Evolutionary conservation across 2,113 vertebrate species (phyloP).

Genomic region (Climacteris rufus): DNA sequence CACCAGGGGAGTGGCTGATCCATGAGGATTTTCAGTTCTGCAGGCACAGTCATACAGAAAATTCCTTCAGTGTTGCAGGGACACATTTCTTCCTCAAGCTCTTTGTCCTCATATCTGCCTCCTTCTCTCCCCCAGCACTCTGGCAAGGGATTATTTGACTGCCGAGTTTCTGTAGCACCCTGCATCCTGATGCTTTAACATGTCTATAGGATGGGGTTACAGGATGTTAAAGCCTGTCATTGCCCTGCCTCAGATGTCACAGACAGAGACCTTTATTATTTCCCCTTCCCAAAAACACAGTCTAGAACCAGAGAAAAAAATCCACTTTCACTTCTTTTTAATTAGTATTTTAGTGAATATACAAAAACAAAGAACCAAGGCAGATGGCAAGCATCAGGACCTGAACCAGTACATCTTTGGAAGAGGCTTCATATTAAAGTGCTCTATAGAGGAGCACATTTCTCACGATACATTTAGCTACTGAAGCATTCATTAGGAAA

Average conservation of each 20-base stretch:
- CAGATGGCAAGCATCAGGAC: background rate
- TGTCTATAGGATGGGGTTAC: background rate
- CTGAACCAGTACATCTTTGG: background rate
- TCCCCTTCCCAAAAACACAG: background rate
- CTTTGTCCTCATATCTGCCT: background rate
- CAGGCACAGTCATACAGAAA: background rate
- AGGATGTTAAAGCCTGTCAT: background rate
- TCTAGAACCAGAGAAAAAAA: background rate
- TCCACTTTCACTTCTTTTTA: constrained; percentile 27
- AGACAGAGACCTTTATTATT: background rate
- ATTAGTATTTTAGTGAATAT: constrained; percentile 13
- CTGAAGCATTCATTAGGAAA: background rate
- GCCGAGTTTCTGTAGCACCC: background rate
- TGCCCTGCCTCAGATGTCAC: background rate
- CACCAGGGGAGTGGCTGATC: background rate
- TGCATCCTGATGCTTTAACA: background rate
- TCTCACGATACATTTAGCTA: background rate
- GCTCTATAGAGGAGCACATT: background rate
- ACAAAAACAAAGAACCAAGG: constrained; percentile 9
- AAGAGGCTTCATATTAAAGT: background rate
- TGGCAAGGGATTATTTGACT: background rate
- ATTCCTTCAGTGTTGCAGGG: background rate
- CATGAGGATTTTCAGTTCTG: background rate
- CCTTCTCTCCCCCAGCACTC: background rate
- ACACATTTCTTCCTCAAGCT: background rate